phyloP scores from a whole-genome alignment of 2,888 invertebrate species.

The Callinectes sapidus region DNA sequence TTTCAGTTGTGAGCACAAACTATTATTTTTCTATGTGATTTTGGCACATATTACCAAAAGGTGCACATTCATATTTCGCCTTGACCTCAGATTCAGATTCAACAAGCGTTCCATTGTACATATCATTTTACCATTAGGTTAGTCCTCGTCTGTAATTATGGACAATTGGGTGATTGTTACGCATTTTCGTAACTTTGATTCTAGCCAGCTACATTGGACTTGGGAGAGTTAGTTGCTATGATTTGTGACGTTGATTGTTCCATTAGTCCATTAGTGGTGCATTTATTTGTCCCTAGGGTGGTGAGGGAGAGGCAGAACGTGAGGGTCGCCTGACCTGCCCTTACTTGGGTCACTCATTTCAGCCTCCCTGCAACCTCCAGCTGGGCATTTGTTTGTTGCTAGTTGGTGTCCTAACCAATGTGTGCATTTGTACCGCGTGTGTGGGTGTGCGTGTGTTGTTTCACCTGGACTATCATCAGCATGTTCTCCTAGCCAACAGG shows the following conservation, averaged over 20 bases:
- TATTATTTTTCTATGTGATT: slow-evolving; percentile 71
- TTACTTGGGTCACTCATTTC: not conserved
- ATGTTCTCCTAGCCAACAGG: slow-evolving; percentile 63
- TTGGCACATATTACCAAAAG: slow-evolving; percentile 70
- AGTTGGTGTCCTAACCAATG: slow-evolving; percentile 64
- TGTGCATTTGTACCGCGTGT: slow-evolving; percentile 59
- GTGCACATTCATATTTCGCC: slow-evolving; percentile 70
- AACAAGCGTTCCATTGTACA: slow-evolving; percentile 70
- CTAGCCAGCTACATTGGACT: slow-evolving; percentile 49
- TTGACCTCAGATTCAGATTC: slow-evolving; percentile 62
- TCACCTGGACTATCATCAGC: slow-evolving; percentile 52
- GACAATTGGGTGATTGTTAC: slow-evolving; percentile 67
- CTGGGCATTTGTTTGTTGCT: slow-evolving; percentile 55
- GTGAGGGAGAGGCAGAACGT: slow-evolving; percentile 40
- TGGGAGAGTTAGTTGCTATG: slow-evolving; percentile 47
- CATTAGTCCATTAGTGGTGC: slow-evolving; percentile 60
- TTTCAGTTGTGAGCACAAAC: slow-evolving; percentile 68
- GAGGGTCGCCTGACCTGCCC: not conserved
- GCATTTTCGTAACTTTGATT: slow-evolving; percentile 68
- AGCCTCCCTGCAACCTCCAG: slow-evolving; percentile 12
- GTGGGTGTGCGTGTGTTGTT: slow-evolving; percentile 55
- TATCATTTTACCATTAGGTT: slow-evolving; percentile 71
- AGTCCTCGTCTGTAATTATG: slow-evolving; percentile 67
- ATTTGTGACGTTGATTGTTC: slow-evolving; percentile 53
- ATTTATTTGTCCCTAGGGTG: slow-evolving; percentile 47